These are phyloP conservation scores for Harpagifer antarcticus DNA, from an alignment of 2,797 vertebrate genomes.

Conservation along the genomic window DNA sequence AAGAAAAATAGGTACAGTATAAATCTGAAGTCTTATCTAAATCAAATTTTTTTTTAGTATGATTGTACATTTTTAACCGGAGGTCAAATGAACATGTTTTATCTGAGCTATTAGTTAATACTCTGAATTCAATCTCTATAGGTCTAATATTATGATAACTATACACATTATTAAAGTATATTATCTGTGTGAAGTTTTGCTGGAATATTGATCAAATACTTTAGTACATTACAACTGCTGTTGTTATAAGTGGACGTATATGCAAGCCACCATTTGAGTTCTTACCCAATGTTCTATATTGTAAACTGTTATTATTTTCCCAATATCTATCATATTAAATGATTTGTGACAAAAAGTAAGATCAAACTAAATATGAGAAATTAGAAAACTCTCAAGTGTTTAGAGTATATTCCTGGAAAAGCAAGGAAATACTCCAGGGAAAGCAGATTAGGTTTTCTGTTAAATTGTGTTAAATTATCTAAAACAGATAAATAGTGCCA, in stretches of 20 bases:
- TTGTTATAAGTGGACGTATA: background rate
- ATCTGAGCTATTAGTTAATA: background rate
- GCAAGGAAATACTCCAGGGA: background rate
- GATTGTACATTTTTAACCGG: background rate
- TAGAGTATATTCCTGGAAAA: no score
- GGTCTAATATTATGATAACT: background rate
- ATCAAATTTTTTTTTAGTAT: background rate
- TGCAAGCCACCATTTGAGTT: background rate
- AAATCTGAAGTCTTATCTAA: background rate
- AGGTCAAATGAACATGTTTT: no score
- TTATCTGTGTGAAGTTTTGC: background rate
- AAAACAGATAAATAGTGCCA: no score
- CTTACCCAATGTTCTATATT: background rate
- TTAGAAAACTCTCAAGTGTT: background rate
- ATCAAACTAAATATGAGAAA: slow-evolving; percentile 4
- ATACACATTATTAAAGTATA: background rate
- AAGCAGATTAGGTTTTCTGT: slow-evolving; percentile 1
- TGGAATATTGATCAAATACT: background rate
- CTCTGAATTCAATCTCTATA: background rate
- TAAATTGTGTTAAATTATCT: background rate
- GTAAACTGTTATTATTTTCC: no score
- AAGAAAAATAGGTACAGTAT: no score
- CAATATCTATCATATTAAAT: no score
- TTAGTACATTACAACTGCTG: background rate
- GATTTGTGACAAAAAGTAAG: background rate